These are phyloP conservation scores for Macrosteles quadrilineatus DNA, from an alignment of 1,140 invertebrate genomes.

Conservation along the genomic window DNA sequence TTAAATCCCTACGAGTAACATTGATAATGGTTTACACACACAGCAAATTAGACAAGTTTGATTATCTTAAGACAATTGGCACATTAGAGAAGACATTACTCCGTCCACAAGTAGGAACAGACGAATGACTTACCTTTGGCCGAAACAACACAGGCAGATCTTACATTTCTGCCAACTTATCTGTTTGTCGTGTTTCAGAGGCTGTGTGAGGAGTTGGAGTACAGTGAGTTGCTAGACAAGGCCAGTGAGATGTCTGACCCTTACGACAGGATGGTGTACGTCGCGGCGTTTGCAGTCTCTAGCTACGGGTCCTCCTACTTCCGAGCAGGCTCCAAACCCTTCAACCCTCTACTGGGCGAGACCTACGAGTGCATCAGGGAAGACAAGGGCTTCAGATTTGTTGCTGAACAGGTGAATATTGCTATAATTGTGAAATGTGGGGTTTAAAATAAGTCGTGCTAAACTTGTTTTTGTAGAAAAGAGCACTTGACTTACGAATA, in stretches of 20 bases:
- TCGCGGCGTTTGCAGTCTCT: slow-evolving; percentile 83
- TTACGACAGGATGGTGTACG: slow-evolving; percentile 70
- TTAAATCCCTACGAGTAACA: too few species aligned
- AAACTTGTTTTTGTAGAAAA: too few species aligned
- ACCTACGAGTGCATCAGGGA: slow-evolving; percentile 80
- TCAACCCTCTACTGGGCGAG: slow-evolving; percentile 85
- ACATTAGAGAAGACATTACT: too few species aligned
- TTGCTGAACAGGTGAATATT: slow-evolving; percentile 63
- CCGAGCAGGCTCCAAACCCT: slow-evolving; percentile 81
- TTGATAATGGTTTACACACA: too few species aligned
- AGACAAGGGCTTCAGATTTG: slow-evolving; percentile 75
- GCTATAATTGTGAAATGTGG: background rate
- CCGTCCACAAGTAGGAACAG: too few species aligned
- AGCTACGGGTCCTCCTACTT: slow-evolving; percentile 77
- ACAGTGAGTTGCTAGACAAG: slow-evolving; percentile 75
- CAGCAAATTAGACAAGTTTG: too few species aligned
- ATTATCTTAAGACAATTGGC: too few species aligned
- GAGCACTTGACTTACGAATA: too few species aligned
- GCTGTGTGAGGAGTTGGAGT: slow-evolving; percentile 84
- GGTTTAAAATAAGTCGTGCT: too few species aligned
- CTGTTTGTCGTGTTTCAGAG: slow-evolving; percentile 57
- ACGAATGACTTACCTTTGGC: too few species aligned
- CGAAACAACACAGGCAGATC: too few species aligned
- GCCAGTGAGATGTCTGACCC: slow-evolving; percentile 64
- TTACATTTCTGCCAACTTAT: too few species aligned